phyloP scores from a whole-genome alignment of 2,888 invertebrate genomes.

The Stegophylla sp. region DNA sequence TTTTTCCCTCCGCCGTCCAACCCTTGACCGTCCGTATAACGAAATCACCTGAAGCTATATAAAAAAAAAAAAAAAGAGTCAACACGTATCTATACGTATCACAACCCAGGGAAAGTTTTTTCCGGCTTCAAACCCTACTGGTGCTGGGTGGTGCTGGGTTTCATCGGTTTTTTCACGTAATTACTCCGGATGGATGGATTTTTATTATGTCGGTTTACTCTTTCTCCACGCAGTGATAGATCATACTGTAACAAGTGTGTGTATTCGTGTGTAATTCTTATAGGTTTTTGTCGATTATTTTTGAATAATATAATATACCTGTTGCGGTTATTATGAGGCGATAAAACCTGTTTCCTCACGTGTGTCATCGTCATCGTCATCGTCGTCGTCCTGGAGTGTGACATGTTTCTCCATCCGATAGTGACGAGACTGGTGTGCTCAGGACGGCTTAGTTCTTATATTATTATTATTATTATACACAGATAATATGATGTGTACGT shows the following conservation, averaged over 20 bases:
- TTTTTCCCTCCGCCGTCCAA: not conserved
- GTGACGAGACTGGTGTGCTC: conserved; percentile 38
- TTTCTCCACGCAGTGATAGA: conserved; percentile 17
- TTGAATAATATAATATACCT: conserved; percentile 19
- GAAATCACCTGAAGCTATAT: conserved; percentile 32
- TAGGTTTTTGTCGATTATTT: conserved; percentile 31
- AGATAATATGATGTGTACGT: not conserved
- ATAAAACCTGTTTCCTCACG: conserved; percentile 44
- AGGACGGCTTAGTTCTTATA: conserved; percentile 19
- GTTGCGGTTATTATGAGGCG: conserved; percentile 36
- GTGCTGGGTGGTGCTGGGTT: not conserved
- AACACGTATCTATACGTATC: not conserved
- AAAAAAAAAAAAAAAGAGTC: conserved; percentile 8
- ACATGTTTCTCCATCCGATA: conserved; percentile 38
- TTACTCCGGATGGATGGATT: conserved; percentile 23
- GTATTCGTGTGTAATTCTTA: conserved; percentile 18
- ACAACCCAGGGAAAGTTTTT: conserved; percentile 29
- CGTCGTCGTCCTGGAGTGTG: conserved; percentile 6
- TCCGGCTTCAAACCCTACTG: conserved; percentile 5
- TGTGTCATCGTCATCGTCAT: not conserved
- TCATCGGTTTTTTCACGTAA: conserved; percentile 31
- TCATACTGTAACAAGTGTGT: conserved; percentile 12
- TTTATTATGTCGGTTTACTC: conserved; percentile 35
- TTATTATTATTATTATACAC: no score
- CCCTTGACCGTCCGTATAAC: conserved; percentile 36